phyloP scores from a whole-genome alignment of 2,797 vertebrate species.

The Rhinogobio ventralis region DNA sequence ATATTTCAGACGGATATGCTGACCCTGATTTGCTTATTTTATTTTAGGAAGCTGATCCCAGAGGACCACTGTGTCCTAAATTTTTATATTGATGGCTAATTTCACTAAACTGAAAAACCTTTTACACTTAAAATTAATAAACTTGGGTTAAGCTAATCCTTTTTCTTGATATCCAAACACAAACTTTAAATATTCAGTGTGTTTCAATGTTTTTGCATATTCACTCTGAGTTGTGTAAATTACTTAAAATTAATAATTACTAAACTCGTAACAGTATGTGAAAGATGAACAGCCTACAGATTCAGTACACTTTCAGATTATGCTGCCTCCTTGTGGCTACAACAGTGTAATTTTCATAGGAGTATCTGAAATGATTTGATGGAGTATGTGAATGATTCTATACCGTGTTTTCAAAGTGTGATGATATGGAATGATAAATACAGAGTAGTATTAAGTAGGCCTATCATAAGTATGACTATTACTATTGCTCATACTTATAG shows the following conservation, averaged over 20 bases:
- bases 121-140: background rate
- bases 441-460: background rate
- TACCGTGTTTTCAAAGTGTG: background rate
- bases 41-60: background rate
- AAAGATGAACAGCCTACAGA: background rate
- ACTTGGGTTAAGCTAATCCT: too few relatives aligned
- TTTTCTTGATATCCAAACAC: background rate
- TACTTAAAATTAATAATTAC: background rate
- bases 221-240: background rate
- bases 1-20: background rate
- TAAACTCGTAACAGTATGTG: background rate
- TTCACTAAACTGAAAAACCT: background rate
- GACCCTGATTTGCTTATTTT: background rate
- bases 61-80: background rate
- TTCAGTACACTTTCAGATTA: background rate
- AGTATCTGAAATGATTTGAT: background rate
- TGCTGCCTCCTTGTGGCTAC: constrained; percentile 52
- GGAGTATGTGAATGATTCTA: background rate
- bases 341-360: background rate
- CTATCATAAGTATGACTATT: background rate
- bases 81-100: background rate
- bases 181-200: background rate
- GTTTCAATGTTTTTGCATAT: background rate
- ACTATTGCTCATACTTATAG: background rate
- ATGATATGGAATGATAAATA: background rate